Evolutionary conservation across 2,797 vertebrate genomes (phyloP).

Genomic region (Varecia variegata): DNA sequence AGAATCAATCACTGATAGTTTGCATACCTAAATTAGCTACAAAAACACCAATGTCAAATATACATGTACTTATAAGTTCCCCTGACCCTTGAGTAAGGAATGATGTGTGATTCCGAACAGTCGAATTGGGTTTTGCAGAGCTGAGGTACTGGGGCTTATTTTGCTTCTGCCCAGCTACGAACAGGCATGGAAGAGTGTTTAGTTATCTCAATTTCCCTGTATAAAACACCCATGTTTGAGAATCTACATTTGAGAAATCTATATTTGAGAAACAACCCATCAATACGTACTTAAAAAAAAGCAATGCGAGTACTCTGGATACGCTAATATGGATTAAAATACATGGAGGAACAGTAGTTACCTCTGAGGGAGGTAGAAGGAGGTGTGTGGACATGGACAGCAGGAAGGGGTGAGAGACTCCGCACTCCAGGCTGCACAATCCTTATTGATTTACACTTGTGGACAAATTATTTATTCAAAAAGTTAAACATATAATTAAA

Average conservation of each 20-base stretch:
- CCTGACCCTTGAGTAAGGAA: neutral
- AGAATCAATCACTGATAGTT: neutral
- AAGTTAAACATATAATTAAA: neutral
- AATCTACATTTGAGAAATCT: neutral
- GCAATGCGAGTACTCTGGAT: neutral
- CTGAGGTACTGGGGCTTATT: neutral
- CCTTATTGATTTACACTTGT: neutral
- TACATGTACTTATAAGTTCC: neutral
- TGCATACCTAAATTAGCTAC: neutral
- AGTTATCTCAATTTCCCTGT: neutral
- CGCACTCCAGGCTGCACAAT: neutral
- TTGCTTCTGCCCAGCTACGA: neutral
- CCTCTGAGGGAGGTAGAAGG: neutral
- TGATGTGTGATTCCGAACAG: neutral
- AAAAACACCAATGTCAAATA: neutral
- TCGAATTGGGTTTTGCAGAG: neutral
- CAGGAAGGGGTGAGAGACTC: neutral
- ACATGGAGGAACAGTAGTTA: neutral
- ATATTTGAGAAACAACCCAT: neutral
- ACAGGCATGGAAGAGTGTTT: neutral
- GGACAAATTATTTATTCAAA: neutral
- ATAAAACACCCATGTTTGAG: neutral
- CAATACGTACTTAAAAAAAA: neutral
- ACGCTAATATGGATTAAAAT: neutral
- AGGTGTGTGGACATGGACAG: neutral